Evolutionary conservation across 2,113 vertebrate species (phyloP).

Genomic region (Dicentrarchus labrax): DNA sequence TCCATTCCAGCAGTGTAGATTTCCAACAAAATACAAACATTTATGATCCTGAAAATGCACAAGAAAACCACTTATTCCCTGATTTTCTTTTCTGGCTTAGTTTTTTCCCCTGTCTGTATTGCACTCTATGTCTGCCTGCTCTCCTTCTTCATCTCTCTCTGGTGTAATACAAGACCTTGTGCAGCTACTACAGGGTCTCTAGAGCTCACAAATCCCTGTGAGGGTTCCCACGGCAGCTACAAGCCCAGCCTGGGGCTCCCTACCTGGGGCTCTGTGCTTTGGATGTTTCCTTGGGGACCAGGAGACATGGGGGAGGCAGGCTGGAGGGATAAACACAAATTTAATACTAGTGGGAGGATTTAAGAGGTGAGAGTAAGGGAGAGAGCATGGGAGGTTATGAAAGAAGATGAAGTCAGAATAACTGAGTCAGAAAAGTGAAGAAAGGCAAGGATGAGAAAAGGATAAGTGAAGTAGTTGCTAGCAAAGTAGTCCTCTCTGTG

Average conservation of each 20-base stretch:
- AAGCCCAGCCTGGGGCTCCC: slow-evolving; percentile 68
- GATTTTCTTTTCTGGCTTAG: slow-evolving; percentile 1
- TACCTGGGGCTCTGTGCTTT: slow-evolving; percentile 65
- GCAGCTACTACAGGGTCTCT: slow-evolving; percentile 59
- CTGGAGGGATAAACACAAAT: slow-evolving; percentile 70
- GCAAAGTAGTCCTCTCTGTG: slow-evolving; percentile 15
- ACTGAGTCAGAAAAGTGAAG: slow-evolving; percentile 34
- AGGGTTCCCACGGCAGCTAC: slow-evolving; percentile 63
- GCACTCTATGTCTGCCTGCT: slow-evolving; percentile 12
- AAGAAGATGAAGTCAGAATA: slow-evolving; percentile 52
- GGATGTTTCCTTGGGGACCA: slow-evolving; percentile 65
- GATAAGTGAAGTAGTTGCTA: slow-evolving; percentile 23
- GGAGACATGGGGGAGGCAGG: slow-evolving; percentile 47
- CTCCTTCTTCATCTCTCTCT: slow-evolving; percentile 29
- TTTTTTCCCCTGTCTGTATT: background rate
- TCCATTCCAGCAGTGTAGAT: slow-evolving; percentile 8
- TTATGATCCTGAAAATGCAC: slow-evolving; percentile 14
- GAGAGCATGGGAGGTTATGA: slow-evolving; percentile 43
- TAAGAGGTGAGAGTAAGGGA: slow-evolving; percentile 54
- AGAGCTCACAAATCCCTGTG: slow-evolving; percentile 69
- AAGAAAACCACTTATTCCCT: background rate
- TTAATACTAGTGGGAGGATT: slow-evolving; percentile 75
- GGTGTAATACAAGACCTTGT: slow-evolving; percentile 36
- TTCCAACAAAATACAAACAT: slow-evolving; percentile 17
- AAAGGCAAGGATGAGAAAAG: slow-evolving; percentile 27